Base-by-base conservation (phyloP, 2,888 invertebrate genomes). In the Chaetogeoica ovagalla region DNA sequence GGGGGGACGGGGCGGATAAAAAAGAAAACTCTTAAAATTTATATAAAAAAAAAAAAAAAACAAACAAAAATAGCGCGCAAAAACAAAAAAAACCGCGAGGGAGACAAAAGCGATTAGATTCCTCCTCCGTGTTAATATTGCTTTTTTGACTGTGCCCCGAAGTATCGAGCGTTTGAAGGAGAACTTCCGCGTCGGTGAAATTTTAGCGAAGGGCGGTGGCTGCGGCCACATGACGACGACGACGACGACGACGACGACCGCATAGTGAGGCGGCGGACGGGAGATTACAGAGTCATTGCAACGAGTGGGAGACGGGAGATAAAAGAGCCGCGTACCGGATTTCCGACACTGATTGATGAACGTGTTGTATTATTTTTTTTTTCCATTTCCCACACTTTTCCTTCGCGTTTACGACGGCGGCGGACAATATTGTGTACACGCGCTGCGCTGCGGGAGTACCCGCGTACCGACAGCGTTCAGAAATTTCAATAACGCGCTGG, bases 311-410 rank as follows among this genome's bases (percentile, higher is more conserved):
- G 48, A 23, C 23, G 52, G 17, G 43, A 72, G 72, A 60, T 71
- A 65, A 82, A 82, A 76, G 77, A 59, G 62, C 48, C 69, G 23
- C 43, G 30, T 30, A 43, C 21, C 23, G 55, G 57, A 30, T 37
- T 21, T 70, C 62, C 70, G 77, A 77, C 77, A 62, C 69, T 77
- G 77, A 77, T 77, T 70, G 70, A 77, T 77, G 77, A 68, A 30
- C 23, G 43, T 30, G 66, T 68, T 70, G 48, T 62, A 62, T 60
- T 48, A 23, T 9, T 43, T 9, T 7, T 43, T 43, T 43, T 43
- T 30, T 2, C 30, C 4, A 1, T 30, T 30, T 30, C 30, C 30
- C 4, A n/a, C n/a, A n/a, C n/a, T n/a, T n/a, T n/a, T n/a, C n/a
- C n/a, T n/a, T n/a, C n/a, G n/a, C n/a, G 19, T 59, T 8, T 37